Percentiles rank a stretch among this genome's conserved stretches.
Conservation (phyloP, 2,113 vertebrate genomes). For the Platanista minor region DNA sequence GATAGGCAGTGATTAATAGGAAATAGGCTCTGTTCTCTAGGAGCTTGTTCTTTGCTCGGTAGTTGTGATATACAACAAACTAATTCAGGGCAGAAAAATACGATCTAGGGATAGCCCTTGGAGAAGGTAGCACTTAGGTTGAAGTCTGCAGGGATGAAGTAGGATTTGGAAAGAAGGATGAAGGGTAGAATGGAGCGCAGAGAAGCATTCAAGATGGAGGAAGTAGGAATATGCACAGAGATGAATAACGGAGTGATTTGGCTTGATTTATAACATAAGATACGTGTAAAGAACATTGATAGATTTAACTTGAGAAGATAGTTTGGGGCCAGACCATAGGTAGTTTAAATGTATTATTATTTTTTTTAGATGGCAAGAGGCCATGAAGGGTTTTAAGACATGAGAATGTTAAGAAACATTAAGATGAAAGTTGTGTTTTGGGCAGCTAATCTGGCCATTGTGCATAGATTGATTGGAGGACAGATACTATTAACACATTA, state of each 20-base stretch:
- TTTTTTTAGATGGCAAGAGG: background rate
- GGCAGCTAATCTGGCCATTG: background rate
- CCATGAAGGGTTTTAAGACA: background rate
- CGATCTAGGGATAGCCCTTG: background rate
- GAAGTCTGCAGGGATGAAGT: background rate
- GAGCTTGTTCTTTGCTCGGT: background rate
- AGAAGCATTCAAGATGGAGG: background rate
- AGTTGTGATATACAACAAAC: background rate
- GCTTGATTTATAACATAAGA: background rate
- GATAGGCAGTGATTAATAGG: background rate
- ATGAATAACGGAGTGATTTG: background rate
- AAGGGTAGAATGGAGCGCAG: too few species aligned
- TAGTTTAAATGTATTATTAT: background rate
- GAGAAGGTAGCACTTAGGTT: background rate
- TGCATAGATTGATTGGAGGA: background rate
- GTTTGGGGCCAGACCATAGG: background rate
- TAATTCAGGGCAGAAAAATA: background rate
- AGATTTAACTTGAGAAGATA: background rate
- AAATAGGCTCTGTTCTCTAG: background rate
- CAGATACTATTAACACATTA: background rate
- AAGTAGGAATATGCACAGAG: background rate
- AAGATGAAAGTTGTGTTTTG: background rate
- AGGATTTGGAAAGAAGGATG: background rate
- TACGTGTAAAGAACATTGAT: background rate
- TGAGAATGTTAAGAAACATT: background rate